Percentiles rank a stretch among this genome's conserved stretches.
These are phyloP conservation scores for Leptinotarsa lineolata DNA, from an alignment of 1,140 invertebrate species.

Conservation along the genomic window DNA sequence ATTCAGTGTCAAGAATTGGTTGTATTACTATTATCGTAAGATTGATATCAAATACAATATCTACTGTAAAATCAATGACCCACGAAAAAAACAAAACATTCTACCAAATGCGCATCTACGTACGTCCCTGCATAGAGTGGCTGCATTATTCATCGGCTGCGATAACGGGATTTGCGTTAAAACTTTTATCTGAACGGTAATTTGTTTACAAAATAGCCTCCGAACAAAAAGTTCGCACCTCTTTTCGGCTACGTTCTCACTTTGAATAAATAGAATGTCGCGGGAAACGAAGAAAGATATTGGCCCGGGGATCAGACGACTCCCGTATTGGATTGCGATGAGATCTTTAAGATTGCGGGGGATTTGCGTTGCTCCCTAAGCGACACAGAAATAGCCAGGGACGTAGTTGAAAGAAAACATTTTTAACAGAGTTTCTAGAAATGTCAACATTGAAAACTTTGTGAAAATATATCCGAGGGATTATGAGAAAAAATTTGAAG, in stretches of 20 bases:
- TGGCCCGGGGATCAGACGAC: constrained; percentile 44
- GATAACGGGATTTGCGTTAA: constrained; percentile 54
- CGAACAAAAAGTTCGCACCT: constrained; percentile 47
- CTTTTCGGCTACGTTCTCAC: constrained; percentile 27
- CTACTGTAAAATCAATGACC: not conserved
- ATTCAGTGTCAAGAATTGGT: no score
- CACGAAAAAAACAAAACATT: not conserved
- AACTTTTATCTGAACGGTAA: constrained; percentile 55
- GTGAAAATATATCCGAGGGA: no score
- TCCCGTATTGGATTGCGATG: constrained; percentile 55
- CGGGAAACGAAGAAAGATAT: constrained; percentile 38
- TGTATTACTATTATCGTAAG: no score
- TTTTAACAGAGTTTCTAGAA: no score
- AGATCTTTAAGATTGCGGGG: constrained; percentile 56
- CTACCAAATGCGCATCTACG: not conserved
- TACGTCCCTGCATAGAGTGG: constrained; percentile 11
- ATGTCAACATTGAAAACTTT: no score
- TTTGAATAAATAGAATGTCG: constrained; percentile 53
- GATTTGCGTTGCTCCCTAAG: constrained; percentile 55
- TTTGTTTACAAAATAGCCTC: constrained; percentile 54
- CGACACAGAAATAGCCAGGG: constrained; percentile 55
- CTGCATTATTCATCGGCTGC: constrained; percentile 53
- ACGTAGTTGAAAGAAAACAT: not conserved
- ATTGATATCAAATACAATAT: no score
- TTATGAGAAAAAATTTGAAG: no score